These are phyloP conservation scores for Hanleya hanleyi DNA, from an alignment of 2,888 invertebrate genomes.

Conservation along the genomic window DNA sequence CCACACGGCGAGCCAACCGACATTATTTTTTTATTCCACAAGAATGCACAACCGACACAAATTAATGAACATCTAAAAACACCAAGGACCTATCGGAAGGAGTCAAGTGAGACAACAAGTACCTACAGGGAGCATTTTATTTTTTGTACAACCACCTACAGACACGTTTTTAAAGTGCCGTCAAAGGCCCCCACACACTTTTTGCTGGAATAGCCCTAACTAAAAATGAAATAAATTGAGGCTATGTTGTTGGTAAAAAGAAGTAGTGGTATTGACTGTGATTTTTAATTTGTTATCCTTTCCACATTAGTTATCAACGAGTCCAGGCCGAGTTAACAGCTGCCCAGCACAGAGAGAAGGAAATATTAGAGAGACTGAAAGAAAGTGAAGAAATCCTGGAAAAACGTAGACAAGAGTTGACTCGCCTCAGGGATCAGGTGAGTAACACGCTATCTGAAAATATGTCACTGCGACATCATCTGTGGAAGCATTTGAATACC, in stretches of 20 bases:
- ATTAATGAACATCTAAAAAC: too few species aligned
- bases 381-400: conserved; percentile 62
- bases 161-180: too few species aligned
- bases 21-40: too few species aligned
- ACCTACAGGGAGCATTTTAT: too few species aligned
- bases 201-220: neutral
- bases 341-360: conserved; percentile 54
- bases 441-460: neutral
- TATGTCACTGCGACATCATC: neutral
- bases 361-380: conserved; percentile 51
- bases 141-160: too few species aligned
- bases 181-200: too few species aligned
- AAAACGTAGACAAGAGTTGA: conserved; percentile 60
- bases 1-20: too few species aligned
- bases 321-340: conserved; percentile 53
- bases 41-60: too few species aligned
- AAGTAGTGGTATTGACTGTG: neutral
- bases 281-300: conserved; percentile 4
- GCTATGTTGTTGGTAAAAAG: neutral
- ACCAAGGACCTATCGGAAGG: too few species aligned
- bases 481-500: neutral
- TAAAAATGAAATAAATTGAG: neutral
- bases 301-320: conserved; percentile 48
- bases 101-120: too few species aligned
- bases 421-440: conserved; percentile 63